A percentile compares a stretch with the other conserved stretches of the same genome.
Evolutionary conservation across 1,140 invertebrate genomes (phyloP).

Genomic region (Rhyzopertha dominica): DNA sequence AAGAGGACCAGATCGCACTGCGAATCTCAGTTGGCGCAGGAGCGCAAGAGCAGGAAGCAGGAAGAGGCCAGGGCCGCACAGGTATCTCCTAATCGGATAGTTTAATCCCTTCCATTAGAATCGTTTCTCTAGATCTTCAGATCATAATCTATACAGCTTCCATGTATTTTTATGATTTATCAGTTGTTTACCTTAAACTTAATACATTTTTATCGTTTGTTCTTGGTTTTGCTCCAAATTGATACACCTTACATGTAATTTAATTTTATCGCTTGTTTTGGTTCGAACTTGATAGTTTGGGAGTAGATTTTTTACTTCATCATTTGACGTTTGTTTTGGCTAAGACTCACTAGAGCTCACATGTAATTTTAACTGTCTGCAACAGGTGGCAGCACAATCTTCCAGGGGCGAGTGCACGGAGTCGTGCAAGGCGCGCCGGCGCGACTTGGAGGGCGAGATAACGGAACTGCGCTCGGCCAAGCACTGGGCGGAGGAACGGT

Average conservation of each 20-base stretch:
- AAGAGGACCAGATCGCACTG: constrained; percentile 64
- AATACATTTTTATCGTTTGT: too few relatives aligned
- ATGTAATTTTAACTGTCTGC: too few relatives aligned
- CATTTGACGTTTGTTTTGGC: too few relatives aligned
- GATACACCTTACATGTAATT: too few relatives aligned
- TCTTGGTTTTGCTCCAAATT: too few relatives aligned
- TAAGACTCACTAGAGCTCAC: too few relatives aligned
- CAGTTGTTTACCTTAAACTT: too few relatives aligned
- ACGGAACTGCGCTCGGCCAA: constrained; percentile 69
- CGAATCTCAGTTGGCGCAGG: constrained; percentile 72
- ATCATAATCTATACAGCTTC: constrained; percentile 1
- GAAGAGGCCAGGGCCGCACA: constrained; percentile 62
- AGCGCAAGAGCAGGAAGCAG: constrained; percentile 66
- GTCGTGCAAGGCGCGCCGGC: constrained; percentile 64
- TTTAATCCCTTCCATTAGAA: background rate
- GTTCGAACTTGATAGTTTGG: too few relatives aligned
- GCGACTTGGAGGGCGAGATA: constrained; percentile 74
- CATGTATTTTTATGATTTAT: too few relatives aligned
- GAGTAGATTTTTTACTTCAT: too few relatives aligned
- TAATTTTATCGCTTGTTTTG: too few relatives aligned
- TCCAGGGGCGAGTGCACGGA: constrained; percentile 67
- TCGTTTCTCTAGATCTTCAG: background rate
- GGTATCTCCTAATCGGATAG: constrained; percentile 35
- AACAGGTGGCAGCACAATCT: constrained; percentile 39
- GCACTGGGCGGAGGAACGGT: constrained; percentile 66